Conservation (phyloP, 2,113 vertebrate species). For the Chunga burmeisteri region DNA sequence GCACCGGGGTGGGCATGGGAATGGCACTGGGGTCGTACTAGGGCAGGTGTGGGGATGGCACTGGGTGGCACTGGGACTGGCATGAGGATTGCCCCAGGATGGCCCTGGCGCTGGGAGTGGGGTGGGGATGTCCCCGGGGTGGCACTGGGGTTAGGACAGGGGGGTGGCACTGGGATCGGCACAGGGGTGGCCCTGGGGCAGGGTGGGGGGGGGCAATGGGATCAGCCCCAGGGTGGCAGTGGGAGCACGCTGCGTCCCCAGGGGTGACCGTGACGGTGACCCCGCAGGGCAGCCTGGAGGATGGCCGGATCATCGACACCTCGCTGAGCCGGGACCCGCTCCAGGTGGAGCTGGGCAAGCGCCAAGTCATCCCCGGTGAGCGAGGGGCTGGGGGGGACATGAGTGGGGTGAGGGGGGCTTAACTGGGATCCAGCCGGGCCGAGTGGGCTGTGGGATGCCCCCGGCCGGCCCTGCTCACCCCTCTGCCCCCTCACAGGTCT, state of each 20-base stretch:
- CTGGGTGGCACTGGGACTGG: neutral
- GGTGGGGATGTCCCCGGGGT: neutral
- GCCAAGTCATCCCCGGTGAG: constrained; percentile 90
- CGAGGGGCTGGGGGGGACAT: neutral
- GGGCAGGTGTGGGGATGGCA: neutral
- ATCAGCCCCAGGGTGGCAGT: no score
- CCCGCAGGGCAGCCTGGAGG: constrained; percentile 85
- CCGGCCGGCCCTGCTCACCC: neutral
- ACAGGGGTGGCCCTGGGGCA: no score
- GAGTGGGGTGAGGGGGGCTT: no score
- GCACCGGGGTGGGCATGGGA: neutral
- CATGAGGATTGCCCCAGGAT: neutral
- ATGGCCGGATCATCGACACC: constrained; percentile 90
- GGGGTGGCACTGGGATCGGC: neutral
- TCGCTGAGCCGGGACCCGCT: constrained; percentile 90
- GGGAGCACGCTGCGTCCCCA: neutral
- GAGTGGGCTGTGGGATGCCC: no score
- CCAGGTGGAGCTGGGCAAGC: constrained; percentile 91
- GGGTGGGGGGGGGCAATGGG: no score
- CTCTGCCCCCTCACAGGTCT: constrained; percentile 75
- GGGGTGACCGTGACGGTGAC: neutral
- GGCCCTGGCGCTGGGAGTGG: neutral
- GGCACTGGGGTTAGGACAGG: neutral
- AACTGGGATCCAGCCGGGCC: no score
- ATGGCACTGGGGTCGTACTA: accelerated